Evolutionary conservation across 2,797 vertebrate genomes (phyloP).

Genomic region (Cossypha polioptera): DNA sequence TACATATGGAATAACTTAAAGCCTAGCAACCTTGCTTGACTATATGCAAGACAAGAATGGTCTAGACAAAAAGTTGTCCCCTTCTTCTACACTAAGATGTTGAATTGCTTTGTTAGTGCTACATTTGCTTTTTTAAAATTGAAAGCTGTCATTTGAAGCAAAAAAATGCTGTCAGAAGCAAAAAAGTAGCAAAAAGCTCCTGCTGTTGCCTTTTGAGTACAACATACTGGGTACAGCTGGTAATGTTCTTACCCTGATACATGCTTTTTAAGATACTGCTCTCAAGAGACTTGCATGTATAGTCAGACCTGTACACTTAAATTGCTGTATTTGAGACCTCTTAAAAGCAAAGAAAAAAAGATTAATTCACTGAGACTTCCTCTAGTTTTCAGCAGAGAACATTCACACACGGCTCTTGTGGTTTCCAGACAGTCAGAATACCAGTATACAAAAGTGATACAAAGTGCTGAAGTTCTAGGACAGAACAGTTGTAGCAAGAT

Average conservation of each 20-base stretch:
- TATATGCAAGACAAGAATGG: neutral
- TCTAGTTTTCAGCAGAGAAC: slow-evolving; percentile 19
- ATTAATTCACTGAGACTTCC: neutral
- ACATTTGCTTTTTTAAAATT: neutral
- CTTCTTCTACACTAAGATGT: neutral
- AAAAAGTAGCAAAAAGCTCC: neutral
- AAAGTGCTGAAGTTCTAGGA: slow-evolving; percentile 15
- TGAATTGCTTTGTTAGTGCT: neutral
- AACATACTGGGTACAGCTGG: neutral
- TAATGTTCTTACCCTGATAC: neutral
- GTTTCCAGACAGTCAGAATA: neutral
- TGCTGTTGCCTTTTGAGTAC: neutral
- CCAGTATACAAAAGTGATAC: neutral
- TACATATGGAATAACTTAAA: neutral
- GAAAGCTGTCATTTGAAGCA: neutral
- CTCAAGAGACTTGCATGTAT: neutral
- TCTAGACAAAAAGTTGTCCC: neutral
- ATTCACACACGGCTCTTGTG: neutral
- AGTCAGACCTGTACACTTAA: neutral
- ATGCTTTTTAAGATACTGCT: neutral
- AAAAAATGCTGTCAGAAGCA: neutral
- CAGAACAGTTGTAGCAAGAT: slow-evolving; percentile 20
- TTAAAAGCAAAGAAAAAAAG: neutral
- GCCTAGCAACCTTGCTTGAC: neutral
- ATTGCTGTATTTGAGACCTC: neutral